Conservation (phyloP, 2,888 invertebrate species). For the Crepidodera aurea region DNA sequence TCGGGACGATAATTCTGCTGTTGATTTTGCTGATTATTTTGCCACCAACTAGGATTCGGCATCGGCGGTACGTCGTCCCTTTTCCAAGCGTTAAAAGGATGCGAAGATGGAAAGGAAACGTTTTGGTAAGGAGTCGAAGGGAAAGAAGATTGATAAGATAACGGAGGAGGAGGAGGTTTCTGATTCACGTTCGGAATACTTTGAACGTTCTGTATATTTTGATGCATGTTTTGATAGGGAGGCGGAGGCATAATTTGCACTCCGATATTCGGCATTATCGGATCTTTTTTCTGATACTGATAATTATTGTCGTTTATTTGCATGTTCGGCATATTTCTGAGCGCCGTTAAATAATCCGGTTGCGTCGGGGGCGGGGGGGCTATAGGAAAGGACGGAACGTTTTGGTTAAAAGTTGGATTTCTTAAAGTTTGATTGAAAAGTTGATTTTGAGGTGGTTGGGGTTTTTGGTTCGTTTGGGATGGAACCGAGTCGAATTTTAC, state of each 20-base stretch:
- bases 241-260: constrained; percentile 35
- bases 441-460: constrained; percentile 40
- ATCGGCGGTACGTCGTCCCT: constrained; percentile 33
- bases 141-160: constrained; percentile 10
- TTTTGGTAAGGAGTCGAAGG: constrained; percentile 37
- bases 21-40: constrained; percentile 31
- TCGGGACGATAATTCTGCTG: constrained; percentile 30
- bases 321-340: constrained; percentile 50
- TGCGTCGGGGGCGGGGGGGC: constrained; percentile 37
- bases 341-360: constrained; percentile 49
- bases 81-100: constrained; percentile 44
- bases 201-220: not conserved
- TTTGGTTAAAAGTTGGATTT: constrained; percentile 50
- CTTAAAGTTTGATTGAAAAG: constrained; percentile 40
- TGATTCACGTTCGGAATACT: constrained; percentile 22
- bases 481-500: constrained; percentile 47
- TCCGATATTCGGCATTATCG: constrained; percentile 27
- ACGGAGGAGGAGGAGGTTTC: constrained; percentile 26
- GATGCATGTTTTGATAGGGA: constrained; percentile 35
- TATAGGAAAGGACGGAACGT: constrained; percentile 46
- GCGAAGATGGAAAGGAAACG: constrained; percentile 39
- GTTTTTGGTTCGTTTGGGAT: constrained; percentile 17
- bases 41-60: constrained; percentile 38
- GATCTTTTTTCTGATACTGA: constrained; percentile 41
- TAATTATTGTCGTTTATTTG: constrained; percentile 38